Conservation (phyloP, 2,888 invertebrate genomes). For the Epinotia ramella region DNA sequence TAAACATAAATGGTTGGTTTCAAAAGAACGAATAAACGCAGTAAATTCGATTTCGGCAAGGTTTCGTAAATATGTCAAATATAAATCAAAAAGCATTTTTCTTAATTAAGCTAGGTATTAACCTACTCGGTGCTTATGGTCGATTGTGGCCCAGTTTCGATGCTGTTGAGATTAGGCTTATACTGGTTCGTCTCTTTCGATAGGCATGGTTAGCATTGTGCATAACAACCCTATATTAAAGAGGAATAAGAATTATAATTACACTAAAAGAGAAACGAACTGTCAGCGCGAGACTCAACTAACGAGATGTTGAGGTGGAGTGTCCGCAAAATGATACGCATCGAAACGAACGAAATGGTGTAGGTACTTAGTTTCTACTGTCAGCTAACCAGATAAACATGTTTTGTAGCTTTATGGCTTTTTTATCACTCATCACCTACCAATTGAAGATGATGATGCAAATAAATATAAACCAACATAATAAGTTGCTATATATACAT, state of each 20-base stretch:
- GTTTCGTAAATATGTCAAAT: background rate
- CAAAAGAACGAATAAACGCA: background rate
- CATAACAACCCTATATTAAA: too few relatives aligned
- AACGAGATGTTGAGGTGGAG: too few relatives aligned
- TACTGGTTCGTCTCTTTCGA: too few relatives aligned
- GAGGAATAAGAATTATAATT: background rate
- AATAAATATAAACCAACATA: slow-evolving; percentile 2
- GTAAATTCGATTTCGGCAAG: background rate
- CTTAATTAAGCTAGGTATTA: background rate
- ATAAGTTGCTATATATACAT: slow-evolving; percentile 35
- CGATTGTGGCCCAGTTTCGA: background rate
- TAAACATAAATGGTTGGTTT: background rate
- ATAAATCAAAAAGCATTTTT: too few relatives aligned
- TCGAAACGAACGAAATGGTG: too few relatives aligned
- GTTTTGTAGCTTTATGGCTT: slow-evolving; percentile 7
- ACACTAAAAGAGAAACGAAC: background rate
- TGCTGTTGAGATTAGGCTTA: background rate
- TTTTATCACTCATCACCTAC: slow-evolving; percentile 27
- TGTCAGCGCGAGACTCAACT: background rate
- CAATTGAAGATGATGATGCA: slow-evolving; percentile 19
- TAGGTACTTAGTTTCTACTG: too few relatives aligned
- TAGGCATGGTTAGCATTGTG: too few relatives aligned
- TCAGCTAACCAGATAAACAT: too few relatives aligned
- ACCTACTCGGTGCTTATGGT: background rate
- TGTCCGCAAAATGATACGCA: too few relatives aligned